These are phyloP conservation scores for Muntiacus reevesi DNA, from an alignment of 2,113 vertebrate species.

Conservation along the genomic window DNA sequence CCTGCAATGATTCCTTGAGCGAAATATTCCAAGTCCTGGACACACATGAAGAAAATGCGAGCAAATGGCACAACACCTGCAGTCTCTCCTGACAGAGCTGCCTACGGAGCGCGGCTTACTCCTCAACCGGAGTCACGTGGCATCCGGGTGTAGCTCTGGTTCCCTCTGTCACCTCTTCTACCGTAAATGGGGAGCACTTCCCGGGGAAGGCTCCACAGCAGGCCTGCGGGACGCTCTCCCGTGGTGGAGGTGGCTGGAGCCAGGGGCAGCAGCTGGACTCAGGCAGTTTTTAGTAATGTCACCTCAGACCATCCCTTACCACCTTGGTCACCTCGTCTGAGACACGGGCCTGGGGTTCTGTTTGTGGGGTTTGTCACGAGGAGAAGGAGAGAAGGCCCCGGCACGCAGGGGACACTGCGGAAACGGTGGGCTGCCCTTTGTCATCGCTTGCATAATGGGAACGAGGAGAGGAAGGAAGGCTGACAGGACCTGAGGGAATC, in stretches of 20 bases:
- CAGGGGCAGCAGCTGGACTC: too few species aligned
- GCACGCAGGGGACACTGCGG: rapidly evolving
- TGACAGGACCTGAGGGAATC: background rate
- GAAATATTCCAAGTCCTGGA: background rate
- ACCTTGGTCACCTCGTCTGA: background rate
- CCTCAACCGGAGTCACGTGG: rapidly evolving
- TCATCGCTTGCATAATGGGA: rapidly evolving
- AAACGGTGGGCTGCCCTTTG: rapidly evolving
- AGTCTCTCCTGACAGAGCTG: rapidly evolving
- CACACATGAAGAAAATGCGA: rapidly evolving
- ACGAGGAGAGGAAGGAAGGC: background rate
- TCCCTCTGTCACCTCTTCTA: background rate
- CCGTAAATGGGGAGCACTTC: rapidly evolving
- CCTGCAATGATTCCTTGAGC: background rate
- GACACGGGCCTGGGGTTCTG: rapidly evolving
- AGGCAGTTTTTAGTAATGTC: rapidly evolving
- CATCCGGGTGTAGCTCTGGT: rapidly evolving
- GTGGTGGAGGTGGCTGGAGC: background rate
- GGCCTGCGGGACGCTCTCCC: background rate
- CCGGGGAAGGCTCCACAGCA: too few species aligned
- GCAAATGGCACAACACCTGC: rapidly evolving
- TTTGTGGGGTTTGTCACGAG: rapidly evolving
- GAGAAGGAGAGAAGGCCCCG: rapidly evolving
- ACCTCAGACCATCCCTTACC: background rate
- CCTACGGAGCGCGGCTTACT: rapidly evolving